These are phyloP conservation scores for Aldrovandia affinis DNA, from an alignment of 2,797 vertebrate genomes.

Conservation along the genomic window DNA sequence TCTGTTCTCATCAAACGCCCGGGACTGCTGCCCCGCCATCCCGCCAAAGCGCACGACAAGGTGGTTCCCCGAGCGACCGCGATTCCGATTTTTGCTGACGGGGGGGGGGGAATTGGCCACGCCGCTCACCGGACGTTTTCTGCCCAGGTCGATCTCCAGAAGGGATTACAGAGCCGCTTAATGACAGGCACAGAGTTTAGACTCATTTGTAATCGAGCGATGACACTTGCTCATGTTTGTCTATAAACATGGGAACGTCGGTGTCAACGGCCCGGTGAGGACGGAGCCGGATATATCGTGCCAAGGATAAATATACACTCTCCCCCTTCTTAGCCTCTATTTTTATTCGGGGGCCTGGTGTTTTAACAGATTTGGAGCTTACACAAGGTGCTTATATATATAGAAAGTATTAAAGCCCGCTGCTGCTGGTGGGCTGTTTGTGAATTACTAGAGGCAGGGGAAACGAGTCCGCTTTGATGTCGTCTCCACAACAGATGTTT, in stretches of 20 bases:
- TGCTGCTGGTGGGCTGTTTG: conserved; percentile 50
- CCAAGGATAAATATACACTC: neutral
- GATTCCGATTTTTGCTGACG: neutral
- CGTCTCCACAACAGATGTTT: neutral
- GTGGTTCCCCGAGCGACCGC: neutral
- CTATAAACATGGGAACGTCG: neutral
- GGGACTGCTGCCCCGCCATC: neutral
- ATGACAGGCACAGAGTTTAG: neutral
- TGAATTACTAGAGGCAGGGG: neutral
- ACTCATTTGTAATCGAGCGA: neutral
- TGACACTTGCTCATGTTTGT: neutral
- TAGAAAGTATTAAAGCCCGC: conserved; percentile 60
- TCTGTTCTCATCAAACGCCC: neutral
- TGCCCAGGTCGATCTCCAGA: neutral
- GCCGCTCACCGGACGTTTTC: neutral
- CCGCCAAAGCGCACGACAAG: no score
- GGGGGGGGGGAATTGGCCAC: neutral
- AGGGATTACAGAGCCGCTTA: neutral
- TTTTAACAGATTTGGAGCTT: conserved; percentile 65
- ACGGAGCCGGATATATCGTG: neutral
- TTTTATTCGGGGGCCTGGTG: conserved; percentile 37
- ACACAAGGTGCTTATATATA: conserved; percentile 55
- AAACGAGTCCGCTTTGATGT: neutral
- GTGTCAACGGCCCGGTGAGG: neutral
- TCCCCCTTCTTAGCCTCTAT: neutral